A percentile compares a stretch with the other conserved stretches of the same genome.
Conservation (phyloP, 2,888 invertebrate species). For the Acleris holmiana region DNA sequence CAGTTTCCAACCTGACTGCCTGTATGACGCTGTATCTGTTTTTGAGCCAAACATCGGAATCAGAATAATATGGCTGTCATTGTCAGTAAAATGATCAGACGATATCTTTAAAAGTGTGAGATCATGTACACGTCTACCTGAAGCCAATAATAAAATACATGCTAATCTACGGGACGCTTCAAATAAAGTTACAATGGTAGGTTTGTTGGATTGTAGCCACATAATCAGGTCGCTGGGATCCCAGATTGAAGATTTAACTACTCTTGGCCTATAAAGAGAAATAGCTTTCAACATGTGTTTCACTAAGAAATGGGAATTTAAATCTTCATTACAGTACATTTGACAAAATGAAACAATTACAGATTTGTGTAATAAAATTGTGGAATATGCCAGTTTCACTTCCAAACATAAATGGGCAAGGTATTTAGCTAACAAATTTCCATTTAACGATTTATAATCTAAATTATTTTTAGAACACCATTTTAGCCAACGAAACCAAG, state of each 20-base stretch:
- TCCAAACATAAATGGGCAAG: constrained; percentile 23
- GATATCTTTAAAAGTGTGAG: not conserved
- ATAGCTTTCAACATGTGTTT: constrained; percentile 3
- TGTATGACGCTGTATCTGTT: constrained; percentile 1
- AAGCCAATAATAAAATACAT: constrained; percentile 4
- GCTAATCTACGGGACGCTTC: constrained; percentile 1
- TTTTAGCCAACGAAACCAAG: constrained; percentile 22
- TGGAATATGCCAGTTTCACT: constrained; percentile 21
- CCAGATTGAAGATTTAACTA: not conserved
- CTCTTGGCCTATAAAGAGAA: not conserved
- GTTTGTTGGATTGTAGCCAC: not conserved
- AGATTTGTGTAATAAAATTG: constrained; percentile 17
- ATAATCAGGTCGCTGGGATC: constrained; percentile 1
- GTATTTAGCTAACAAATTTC: constrained; percentile 8
- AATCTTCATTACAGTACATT: constrained; percentile 4
- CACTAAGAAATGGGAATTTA: constrained; percentile 21
- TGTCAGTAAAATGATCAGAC: not conserved
- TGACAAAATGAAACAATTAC: constrained; percentile 14
- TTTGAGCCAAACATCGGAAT: not conserved
- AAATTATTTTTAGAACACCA: constrained; percentile 2
- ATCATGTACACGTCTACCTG: constrained; percentile 1
- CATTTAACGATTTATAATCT: not conserved
- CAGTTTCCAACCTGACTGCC: constrained; percentile 7
- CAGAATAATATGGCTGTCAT: not conserved
- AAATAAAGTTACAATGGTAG: not conserved